Conservation (phyloP, 2,888 invertebrate species). For the Muscina levida region DNA sequence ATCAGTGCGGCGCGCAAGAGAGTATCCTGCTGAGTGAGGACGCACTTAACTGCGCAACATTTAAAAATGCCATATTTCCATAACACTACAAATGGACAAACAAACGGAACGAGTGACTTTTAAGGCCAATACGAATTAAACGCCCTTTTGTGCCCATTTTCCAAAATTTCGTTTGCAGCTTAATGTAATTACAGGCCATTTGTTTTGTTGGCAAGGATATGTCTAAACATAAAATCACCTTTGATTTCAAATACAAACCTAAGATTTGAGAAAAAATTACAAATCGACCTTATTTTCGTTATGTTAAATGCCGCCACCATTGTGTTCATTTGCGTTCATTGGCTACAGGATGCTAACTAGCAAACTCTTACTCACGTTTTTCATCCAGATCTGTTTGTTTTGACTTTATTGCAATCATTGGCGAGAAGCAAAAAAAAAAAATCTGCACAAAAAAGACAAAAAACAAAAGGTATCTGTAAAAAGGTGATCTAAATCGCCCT, state of each 20-base stretch:
- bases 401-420: background rate
- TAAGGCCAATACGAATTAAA: constrained; percentile 1
- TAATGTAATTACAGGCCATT: constrained; percentile 56
- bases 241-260: constrained; percentile 24
- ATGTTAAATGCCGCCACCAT: no score
- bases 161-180: background rate
- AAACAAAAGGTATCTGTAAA: background rate
- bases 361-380: constrained; percentile 65
- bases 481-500: constrained; percentile 62
- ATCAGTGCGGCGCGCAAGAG: background rate
- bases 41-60: constrained; percentile 39
- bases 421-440: constrained; percentile 5
- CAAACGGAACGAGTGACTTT: background rate
- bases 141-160: constrained; percentile 37
- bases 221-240: constrained; percentile 55
- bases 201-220: constrained; percentile 19
- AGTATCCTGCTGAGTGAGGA: constrained; percentile 49
- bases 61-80: constrained; percentile 44
- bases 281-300: no score
- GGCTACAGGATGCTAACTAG: constrained; percentile 51
- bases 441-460: constrained; percentile 7
- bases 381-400: background rate
- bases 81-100: background rate
- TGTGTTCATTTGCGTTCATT: no score
- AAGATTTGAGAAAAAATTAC: no score